Conservation (phyloP, 2,888 invertebrate genomes). For the Sminthurides aquaticus region DNA sequence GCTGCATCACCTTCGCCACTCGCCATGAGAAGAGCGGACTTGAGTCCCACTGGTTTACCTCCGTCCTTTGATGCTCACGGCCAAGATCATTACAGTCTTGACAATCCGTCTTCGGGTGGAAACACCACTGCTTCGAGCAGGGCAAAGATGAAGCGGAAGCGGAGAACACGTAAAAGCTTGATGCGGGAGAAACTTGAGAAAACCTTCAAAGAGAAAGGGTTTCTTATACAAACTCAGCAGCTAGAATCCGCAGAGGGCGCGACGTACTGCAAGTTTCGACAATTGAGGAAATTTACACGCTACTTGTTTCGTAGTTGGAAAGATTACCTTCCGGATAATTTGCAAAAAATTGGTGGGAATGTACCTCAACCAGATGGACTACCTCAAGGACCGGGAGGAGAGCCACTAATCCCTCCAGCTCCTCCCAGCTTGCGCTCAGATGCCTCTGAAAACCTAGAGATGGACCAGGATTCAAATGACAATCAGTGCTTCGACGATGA, state of each 20-base stretch:
- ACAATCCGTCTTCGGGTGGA: not conserved
- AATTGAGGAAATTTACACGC: constrained; percentile 80
- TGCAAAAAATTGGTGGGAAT: constrained; percentile 44
- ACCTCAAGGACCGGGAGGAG: not conserved
- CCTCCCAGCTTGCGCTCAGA: not conserved
- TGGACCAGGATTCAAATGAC: not conserved
- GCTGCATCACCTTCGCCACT: constrained; percentile 1
- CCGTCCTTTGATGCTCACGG: not conserved
- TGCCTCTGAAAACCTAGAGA: not conserved
- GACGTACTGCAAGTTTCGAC: constrained; percentile 86
- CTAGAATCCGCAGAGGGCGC: constrained; percentile 86
- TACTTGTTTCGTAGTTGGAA: constrained; percentile 89
- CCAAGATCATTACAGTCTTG: constrained; percentile 3
- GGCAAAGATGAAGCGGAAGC: constrained; percentile 53
- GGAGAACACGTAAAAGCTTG: constrained; percentile 72
- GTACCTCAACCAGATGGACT: not conserved
- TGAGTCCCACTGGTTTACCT: not conserved
- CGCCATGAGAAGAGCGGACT: not conserved
- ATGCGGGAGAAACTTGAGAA: constrained; percentile 82
- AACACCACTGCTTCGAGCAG: not conserved
- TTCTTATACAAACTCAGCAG: constrained; percentile 86
- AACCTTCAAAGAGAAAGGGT: constrained; percentile 86
- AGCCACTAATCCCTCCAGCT: not conserved
- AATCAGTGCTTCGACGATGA: not conserved
- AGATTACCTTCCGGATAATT: constrained; percentile 76